Base-by-base conservation (phyloP, 2,888 invertebrate species). In the Tachystola acroxantha region DNA sequence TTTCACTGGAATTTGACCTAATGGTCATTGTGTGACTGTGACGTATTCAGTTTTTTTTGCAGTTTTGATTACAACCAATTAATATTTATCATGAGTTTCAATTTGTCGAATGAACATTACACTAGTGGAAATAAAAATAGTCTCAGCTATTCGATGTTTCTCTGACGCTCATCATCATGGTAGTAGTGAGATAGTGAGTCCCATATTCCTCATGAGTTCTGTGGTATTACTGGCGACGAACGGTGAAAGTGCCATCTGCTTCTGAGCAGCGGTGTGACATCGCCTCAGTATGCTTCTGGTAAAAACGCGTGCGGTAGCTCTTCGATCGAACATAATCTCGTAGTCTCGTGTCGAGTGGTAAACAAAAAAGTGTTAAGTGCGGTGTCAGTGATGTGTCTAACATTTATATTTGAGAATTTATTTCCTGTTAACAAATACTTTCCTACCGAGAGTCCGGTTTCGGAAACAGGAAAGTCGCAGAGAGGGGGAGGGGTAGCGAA, bases 381-480 rank as follows among this genome's bases (percentile, higher is more conserved):
- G 74, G 61, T 73, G 85, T 85, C 80, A 75, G 86, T 86, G 84
- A 87, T 85, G 85, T 85, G 61, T 71, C 78, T 78, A 74, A 70
- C 78, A 77, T 81, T 82, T 82, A 84, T 78, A 82, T 85, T 82
- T 84, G 82, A 76, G 62, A 74, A 70, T 80, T 79, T 77, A 80
- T 80, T 76, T 66, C 73, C 57, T 66, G 59, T 51, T 68, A 59
- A 64, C 52, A 64, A 65, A 68, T 74, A 49, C 72, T 79, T 76
- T 78, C 74, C 84, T 78, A 80, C 67, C 67, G 74, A 80, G 82
- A 78, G 64, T 75, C 82, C 85, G 79, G 82, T 56, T 63, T 74
- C 81, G 82, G 86, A 71, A 69, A 80, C 79, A 85, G 88, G 87
- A 86, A 87, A 87, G 87, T 80, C 75, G 77, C 54, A 63, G 57